A percentile compares a stretch with the other conserved stretches of the same genome.
phyloP scores from a whole-genome alignment of 2,113 vertebrate genomes.

The Chrysemys picta region DNA sequence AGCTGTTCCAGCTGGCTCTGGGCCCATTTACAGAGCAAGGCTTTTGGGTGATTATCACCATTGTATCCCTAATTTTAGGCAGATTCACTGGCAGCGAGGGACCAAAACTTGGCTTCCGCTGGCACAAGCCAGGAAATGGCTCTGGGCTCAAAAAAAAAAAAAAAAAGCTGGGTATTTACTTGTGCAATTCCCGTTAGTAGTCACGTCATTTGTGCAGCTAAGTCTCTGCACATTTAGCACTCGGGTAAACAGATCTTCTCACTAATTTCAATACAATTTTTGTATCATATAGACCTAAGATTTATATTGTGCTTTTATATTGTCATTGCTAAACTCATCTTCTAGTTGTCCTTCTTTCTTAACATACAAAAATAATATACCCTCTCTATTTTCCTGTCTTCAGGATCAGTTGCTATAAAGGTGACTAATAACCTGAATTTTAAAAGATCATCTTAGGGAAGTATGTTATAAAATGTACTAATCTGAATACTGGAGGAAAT shows the following conservation, averaged over 20 bases:
- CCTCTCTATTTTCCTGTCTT: background rate
- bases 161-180: background rate
- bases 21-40: background rate
- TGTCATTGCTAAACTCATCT: background rate
- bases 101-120: slow-evolving; percentile 45
- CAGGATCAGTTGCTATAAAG: background rate
- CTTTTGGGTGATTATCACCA: slow-evolving; percentile 6
- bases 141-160: background rate
- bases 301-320: background rate
- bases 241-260: background rate
- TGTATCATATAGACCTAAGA: background rate
- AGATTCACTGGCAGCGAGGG: slow-evolving; percentile 26
- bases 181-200: background rate
- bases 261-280: rapidly evolving
- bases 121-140: background rate
- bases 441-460: background rate
- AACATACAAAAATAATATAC: slow-evolving; percentile 14
- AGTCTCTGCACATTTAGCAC: background rate
- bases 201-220: background rate
- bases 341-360: background rate
- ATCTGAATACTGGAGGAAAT: background rate
- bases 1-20: slow-evolving; percentile 24
- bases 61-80: slow-evolving; percentile 21
- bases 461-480: background rate
- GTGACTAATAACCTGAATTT: background rate